A percentile compares a stretch with the other conserved stretches of the same genome.
These are phyloP conservation scores for Stichopus horrens DNA, from an alignment of 53 echinoderm and acorn worm species.

Conservation along the genomic window DNA sequence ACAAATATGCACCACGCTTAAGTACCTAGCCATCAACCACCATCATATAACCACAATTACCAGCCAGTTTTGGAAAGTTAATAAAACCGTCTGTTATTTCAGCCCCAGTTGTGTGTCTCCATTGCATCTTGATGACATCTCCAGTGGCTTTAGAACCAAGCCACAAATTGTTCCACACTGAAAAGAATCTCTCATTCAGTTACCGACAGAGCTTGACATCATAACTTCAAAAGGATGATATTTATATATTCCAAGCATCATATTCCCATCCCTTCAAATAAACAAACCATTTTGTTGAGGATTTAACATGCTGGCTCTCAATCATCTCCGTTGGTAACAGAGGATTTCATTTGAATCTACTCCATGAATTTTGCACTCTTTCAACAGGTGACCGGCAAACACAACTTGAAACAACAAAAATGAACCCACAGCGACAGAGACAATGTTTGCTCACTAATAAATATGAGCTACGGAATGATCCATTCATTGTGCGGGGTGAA, in stretches of 20 bases:
- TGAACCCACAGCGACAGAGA: not conserved
- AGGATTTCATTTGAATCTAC: not conserved
- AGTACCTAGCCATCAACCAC: too few species aligned
- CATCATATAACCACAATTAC: too few species aligned
- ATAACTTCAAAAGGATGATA: not conserved
- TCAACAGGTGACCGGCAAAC: not conserved
- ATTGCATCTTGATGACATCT: not conserved
- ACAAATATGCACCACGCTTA: too few species aligned
- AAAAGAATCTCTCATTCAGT: not conserved
- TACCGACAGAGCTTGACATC: not conserved
- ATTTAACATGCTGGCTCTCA: not conserved
- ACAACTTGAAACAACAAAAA: not conserved
- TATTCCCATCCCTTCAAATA: not conserved
- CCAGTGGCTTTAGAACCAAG: not conserved
- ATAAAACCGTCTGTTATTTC: too few species aligned
- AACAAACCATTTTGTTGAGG: not conserved
- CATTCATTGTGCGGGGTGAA: not conserved
- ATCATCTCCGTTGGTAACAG: not conserved
- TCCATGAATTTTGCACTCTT: not conserved
- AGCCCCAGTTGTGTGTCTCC: too few species aligned
- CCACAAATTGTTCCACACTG: not conserved
- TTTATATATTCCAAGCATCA: not conserved
- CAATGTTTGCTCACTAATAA: not conserved
- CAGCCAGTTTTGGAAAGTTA: too few species aligned
- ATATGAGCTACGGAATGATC: not conserved